These are phyloP conservation scores for Agonum fuliginosum DNA, from an alignment of 2,888 invertebrate species.

Conservation along the genomic window DNA sequence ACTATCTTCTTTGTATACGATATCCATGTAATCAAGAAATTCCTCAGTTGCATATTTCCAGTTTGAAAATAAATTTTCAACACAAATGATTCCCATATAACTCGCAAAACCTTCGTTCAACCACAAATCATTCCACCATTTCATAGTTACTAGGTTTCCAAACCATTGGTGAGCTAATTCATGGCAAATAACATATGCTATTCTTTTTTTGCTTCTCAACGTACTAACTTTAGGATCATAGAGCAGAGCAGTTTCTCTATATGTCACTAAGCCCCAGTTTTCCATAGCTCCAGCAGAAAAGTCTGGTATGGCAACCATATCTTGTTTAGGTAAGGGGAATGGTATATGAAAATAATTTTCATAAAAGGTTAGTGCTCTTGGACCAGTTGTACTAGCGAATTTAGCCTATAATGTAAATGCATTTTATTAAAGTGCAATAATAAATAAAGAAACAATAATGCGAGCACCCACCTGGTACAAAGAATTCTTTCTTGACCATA, in stretches of 20 bases:
- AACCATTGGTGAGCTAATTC: constrained; percentile 83
- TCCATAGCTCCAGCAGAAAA: constrained; percentile 87
- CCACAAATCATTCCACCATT: constrained; percentile 89
- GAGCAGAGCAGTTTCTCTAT: constrained; percentile 83
- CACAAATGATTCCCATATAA: constrained; percentile 77
- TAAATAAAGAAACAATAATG: background rate
- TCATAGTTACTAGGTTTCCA: constrained; percentile 88
- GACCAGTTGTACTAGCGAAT: constrained; percentile 85
- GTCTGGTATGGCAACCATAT: constrained; percentile 89
- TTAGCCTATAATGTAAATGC: constrained; percentile 81
- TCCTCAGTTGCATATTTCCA: constrained; percentile 79
- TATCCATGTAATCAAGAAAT: constrained; percentile 75
- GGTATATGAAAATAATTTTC: constrained; percentile 83
- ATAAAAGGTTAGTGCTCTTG: constrained; percentile 83
- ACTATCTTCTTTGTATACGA: constrained; percentile 82
- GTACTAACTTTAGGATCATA: constrained; percentile 80
- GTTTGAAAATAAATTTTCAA: constrained; percentile 78
- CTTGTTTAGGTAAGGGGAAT: constrained; percentile 85
- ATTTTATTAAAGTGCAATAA: too few species aligned
- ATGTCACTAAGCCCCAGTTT: constrained; percentile 89
- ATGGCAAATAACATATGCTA: constrained; percentile 76
- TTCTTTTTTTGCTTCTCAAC: constrained; percentile 77
- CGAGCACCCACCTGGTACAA: constrained; percentile 81
- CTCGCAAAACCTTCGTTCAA: constrained; percentile 87
- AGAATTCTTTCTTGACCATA: constrained; percentile 85